Base-by-base conservation (phyloP, 2,113 vertebrate species). In the Pelobates fuscus region DNA sequence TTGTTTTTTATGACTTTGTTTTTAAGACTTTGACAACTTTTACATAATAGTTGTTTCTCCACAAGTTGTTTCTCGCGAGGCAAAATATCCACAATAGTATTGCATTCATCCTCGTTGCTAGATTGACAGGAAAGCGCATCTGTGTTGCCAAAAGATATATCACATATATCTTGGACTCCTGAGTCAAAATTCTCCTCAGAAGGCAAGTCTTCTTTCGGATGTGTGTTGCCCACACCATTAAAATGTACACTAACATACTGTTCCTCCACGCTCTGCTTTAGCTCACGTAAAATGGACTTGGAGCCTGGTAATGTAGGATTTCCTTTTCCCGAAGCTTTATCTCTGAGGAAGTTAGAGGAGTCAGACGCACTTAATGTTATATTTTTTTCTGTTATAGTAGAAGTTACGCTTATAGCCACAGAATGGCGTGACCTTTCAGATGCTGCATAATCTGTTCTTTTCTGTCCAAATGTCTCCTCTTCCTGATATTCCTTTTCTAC, bases 1-100 rank as follows among this genome's bases (percentile, higher is more conserved):
- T 63, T 24, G 25, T 27, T 2, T 64, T 24, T 63, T 8, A 27
- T 54, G 43, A 49, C 44, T 64, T 24, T 64, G n/a, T 30, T 64
- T 14, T 64, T 26, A 54, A 52, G 29, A 18, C n/a, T 54, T 23
- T 32, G 29, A 21, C 70, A 72, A 2, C n/a, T 24, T 63, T 55
- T 44, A 49, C 70, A 72, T 23, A 72, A 55, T 4, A 32, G 20
- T 17, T n/a, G 44, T 55, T 55, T 54, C 17, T 24, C 15, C 20
- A 37, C 24, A 7, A 30, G 1, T 26, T 49, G 12, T n/a, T 61
- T n/a, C n/a, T n/a, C n/a, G n/a, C n/a, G 8, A 62, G 17, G 2
- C 3, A 24, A 41, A 14, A 6, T 30, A 6, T 26, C 5, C 20
- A 30, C 70, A 32, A 44, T 43, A n/a, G 43, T 17, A 17, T 69